Evolutionary conservation across 1,140 invertebrate genomes (phyloP).

Genomic region (Brachionus calyciflorus): DNA sequence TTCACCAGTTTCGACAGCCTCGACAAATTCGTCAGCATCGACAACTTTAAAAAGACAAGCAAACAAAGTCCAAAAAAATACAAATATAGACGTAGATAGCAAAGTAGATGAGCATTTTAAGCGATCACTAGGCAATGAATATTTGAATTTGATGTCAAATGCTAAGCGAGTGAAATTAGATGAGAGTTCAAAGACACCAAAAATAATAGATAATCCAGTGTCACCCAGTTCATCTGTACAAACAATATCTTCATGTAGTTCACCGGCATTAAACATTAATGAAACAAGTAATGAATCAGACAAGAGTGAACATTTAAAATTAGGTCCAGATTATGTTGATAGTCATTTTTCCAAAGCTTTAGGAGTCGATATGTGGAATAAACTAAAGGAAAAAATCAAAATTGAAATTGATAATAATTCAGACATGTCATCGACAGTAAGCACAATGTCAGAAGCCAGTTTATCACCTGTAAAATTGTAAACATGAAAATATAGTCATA

Average conservation of each 20-base stretch:
- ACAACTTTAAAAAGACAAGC: not conserved
- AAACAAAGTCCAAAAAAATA: not conserved
- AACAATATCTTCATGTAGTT: not conserved
- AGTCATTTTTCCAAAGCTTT: conserved; percentile 29
- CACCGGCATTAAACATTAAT: not conserved
- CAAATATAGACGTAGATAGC: not conserved
- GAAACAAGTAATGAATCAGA: not conserved
- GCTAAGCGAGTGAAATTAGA: not conserved
- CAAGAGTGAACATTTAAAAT: not conserved
- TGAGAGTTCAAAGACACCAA: not conserved
- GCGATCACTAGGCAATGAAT: conserved; percentile 31
- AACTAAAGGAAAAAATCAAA: conserved; percentile 27
- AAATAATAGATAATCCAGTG: not conserved
- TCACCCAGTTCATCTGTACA: not conserved
- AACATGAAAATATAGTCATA: not conserved
- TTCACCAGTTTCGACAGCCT: not conserved
- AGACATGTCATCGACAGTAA: not conserved
- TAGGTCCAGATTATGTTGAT: not conserved
- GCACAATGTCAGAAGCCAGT: conserved; percentile 4
- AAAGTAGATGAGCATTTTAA: conserved; percentile 34
- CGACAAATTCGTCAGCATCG: not conserved
- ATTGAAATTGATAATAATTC: not conserved
- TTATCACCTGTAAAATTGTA: conserved; percentile 24
- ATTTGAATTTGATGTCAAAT: not conserved
- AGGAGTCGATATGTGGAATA: conserved; percentile 37